Evolutionary conservation across 2,113 vertebrate genomes (phyloP), one percentile per base, ranked within the genome.

Genomic region (Erythrocercus mccallii): DNA sequence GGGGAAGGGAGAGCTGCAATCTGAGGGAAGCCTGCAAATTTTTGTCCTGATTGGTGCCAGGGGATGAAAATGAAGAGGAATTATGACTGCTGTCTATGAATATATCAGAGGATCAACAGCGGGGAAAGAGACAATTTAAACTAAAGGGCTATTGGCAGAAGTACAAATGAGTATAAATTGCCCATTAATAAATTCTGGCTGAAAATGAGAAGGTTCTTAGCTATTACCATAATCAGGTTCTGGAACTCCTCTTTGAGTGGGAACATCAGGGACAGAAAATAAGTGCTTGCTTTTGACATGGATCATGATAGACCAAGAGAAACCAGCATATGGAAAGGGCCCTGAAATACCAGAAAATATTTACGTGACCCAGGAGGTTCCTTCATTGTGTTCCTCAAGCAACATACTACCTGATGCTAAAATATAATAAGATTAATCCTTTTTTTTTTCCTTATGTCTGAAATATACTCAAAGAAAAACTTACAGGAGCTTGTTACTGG

Each of bases 121-220:
- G 3, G 30, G 51, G 76, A 91, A 76, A 86, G 71, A 88, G 88
- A 86, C 56, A 74, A 94, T 92, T 95, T 95, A 94, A 94, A 72
- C 72, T 88, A 94, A 90, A 90, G 76, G 80, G 88, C 76, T 90
- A 88, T 62, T 96, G 94, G 95, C 94, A 94, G 80, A 94, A 90
- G 72, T 81, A 93, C 91, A 97, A 94, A 96, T 93, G 91, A 82
- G 71, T 88, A 94, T 83, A 93, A 97, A 97, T 94, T 94, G 83
- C 51, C 83, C 80, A 92, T 90, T 95, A 96, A 95, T 96, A 96
- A 88, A 92, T 95, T 56, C 61, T 86, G 71, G 51, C 88, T 93
- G 92, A 89, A 97, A 93, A 95, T 62, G 35, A 92, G 82, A 94
- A 91, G 51, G 56, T 90, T 95, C 76, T 83, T 50, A 88, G 69